Conservation (phyloP, 2,888 invertebrate species). For the Apamea monoglypha region DNA sequence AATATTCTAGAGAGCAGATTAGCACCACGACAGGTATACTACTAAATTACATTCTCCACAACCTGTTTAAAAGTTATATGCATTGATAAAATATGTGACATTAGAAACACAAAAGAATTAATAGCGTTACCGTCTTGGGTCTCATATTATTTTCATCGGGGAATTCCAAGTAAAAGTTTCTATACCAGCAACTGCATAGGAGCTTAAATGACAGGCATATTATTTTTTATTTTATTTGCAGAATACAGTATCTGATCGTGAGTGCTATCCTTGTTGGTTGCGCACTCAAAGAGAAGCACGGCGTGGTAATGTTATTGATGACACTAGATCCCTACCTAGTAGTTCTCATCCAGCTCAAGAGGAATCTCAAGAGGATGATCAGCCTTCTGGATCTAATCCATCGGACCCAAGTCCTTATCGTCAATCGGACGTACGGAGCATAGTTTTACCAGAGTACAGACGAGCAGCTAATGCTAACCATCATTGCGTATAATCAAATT, state of each 20-base stretch:
- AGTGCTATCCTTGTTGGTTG: constrained; percentile 14
- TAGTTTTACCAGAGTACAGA: too few relatives aligned
- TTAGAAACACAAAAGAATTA: not conserved
- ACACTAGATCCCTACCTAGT: too few relatives aligned
- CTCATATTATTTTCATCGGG: not conserved
- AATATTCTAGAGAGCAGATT: constrained; percentile 7
- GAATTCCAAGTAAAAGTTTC: constrained; percentile 2
- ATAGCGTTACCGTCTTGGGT: constrained; percentile 1
- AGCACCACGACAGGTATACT: constrained; percentile 12
- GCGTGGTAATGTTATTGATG: not conserved
- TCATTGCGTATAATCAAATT: too few relatives aligned
- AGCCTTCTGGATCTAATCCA: not conserved
- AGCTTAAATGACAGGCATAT: not conserved
- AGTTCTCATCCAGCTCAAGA: not conserved
- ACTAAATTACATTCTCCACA: not conserved
- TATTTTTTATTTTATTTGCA: not conserved
- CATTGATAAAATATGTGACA: constrained; percentile 6
- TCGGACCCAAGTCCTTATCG: too few relatives aligned
- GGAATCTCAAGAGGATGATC: not conserved
- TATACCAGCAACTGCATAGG: too few relatives aligned
- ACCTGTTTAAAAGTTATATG: not conserved
- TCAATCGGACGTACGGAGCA: too few relatives aligned
- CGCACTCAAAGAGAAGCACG: constrained; percentile 3
- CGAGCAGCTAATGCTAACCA: too few relatives aligned
- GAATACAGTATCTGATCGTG: constrained; percentile 5